Percentiles rank a stretch among this genome's conserved stretches.
These are phyloP conservation scores for Ciconia nigra DNA, from an alignment of 2,797 vertebrate species.

Conservation along the genomic window DNA sequence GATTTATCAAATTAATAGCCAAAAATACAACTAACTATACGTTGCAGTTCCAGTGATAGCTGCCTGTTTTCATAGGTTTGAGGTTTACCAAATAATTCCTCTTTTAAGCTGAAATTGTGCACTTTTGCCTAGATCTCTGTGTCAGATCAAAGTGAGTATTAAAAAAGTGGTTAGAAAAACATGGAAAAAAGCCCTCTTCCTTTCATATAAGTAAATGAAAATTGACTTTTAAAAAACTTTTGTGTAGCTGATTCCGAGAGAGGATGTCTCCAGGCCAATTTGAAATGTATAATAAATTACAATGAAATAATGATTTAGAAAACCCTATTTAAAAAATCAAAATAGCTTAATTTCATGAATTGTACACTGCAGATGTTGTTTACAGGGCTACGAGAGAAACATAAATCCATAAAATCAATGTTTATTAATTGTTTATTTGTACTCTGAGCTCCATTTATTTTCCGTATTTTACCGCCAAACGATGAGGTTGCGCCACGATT, in stretches of 20 bases:
- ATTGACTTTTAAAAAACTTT: background rate
- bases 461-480: rapidly evolving
- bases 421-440: slow-evolving; percentile 35
- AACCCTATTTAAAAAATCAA: background rate
- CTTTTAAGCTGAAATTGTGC: background rate
- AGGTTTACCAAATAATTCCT: background rate
- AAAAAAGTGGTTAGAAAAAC: background rate
- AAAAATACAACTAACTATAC: rapidly evolving
- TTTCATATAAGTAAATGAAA: background rate
- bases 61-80: background rate
- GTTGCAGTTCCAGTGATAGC: background rate
- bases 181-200: background rate
- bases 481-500: background rate
- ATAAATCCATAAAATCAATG: slow-evolving; percentile 27
- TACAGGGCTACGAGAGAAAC: background rate
- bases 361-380: background rate
- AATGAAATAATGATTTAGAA: slow-evolving; percentile 20
- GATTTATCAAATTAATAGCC: background rate
- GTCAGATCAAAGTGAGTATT: background rate
- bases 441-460: background rate
- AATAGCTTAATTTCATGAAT: background rate
- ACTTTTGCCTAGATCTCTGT: background rate
- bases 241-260: background rate
- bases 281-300: background rate
- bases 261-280: slow-evolving; percentile 30